Evolutionary conservation across 2,888 invertebrate genomes (phyloP).

Genomic region (Drepana falcataria): DNA sequence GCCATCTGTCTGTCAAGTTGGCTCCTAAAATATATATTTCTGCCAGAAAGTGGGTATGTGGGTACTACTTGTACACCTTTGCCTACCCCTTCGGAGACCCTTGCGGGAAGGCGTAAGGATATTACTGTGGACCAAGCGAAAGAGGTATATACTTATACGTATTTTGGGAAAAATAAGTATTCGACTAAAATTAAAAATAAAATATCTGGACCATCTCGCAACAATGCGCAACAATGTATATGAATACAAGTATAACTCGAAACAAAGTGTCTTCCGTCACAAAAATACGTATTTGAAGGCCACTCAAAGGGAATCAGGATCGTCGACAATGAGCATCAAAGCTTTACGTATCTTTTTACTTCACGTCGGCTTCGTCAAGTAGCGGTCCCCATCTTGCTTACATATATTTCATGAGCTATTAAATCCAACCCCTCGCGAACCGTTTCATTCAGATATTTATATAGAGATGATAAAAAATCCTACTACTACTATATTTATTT

Average conservation of each 20-base stretch:
- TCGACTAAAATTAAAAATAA: too few species aligned
- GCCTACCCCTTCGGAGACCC: too few species aligned
- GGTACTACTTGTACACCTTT: too few species aligned
- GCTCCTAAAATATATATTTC: too few species aligned
- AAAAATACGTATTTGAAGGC: constrained; percentile 48
- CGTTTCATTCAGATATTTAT: constrained; percentile 22
- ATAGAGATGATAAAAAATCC: constrained; percentile 31
- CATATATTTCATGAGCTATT: constrained; percentile 79
- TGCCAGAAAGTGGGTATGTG: too few species aligned
- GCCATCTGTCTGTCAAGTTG: too few species aligned
- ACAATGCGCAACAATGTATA: background rate
- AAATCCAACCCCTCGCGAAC: constrained; percentile 58
- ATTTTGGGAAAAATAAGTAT: too few species aligned
- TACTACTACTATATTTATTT: too few species aligned
- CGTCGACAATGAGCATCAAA: constrained; percentile 53
- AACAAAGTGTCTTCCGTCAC: constrained; percentile 24
- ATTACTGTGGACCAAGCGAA: too few species aligned
- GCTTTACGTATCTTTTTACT: constrained; percentile 50
- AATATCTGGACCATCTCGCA: too few species aligned
- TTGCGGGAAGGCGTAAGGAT: too few species aligned
- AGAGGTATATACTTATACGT: too few species aligned
- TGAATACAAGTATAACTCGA: background rate
- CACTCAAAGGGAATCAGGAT: constrained; percentile 59
- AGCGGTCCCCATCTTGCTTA: constrained; percentile 63
- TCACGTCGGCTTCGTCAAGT: constrained; percentile 42